Base-by-base conservation (phyloP, 1,140 invertebrate species). In the Panonychus citri region DNA sequence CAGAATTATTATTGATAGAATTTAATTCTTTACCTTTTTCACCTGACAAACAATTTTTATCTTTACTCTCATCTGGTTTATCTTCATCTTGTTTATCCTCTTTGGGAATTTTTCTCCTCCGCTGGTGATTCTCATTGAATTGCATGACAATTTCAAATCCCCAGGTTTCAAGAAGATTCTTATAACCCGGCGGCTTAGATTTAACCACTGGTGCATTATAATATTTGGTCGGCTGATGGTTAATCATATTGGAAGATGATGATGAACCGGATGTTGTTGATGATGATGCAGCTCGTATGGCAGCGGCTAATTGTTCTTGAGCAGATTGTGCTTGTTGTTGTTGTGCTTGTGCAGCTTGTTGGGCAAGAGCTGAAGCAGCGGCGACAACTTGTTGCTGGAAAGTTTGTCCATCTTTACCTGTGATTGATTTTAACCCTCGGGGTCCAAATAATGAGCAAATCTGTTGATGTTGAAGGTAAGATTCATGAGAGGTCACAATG, bases 121-220 rank as follows among this genome's bases (percentile, higher is more conserved):
- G 75, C 66, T 85, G 82, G 64, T 85, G 81, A 65, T 84, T 84
- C 67, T 91, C 87, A 71, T 90, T 90, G 68, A 89, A 91, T 69
- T 93, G 88, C 85, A 91, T 90, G 4, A 93, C 87, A 59, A 93
- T 77, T 67, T 93, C 88, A 70, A 91, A 90, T 3, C 89, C 89
- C 69, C 87, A 90, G 62, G 83, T 88, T 69, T 91, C 86, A 27
- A 93, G 69, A 21, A 93, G 71, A 71, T 85, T 83, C 67, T 87
- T 85, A 69, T 89, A 86, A n/a, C 65, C 60, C 27, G 61, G 55
- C 40, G 63, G 63, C 52, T 63, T 63, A 5, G 58, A 53, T 43
- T 49, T 57, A 24, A 40, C 52, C 4, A 57, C 43, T 28, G 59
- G 52, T 30, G 52, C 54, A 34, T 30, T 53, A 54, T n/a, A 42